Conservation (phyloP, 1,140 invertebrate species). For the Rhynchophorus ferrugineus region DNA sequence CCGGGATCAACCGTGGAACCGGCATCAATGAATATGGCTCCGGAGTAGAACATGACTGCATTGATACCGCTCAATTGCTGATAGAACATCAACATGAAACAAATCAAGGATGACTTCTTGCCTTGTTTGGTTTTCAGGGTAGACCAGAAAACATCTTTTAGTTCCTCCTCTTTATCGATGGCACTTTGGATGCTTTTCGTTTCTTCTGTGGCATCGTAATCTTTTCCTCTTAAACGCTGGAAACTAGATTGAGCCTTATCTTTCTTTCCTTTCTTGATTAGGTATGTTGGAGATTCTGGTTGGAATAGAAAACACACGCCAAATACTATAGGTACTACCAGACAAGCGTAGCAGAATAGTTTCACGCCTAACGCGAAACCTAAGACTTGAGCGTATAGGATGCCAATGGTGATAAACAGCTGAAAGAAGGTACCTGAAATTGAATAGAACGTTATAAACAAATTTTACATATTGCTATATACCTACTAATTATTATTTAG, state of each 20-base stretch:
- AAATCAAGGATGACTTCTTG: constrained; percentile 47
- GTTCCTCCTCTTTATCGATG: constrained; percentile 31
- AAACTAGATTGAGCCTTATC: constrained; percentile 58
- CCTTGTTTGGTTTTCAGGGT: constrained; percentile 44
- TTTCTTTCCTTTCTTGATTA: constrained; percentile 49
- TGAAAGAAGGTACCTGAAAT: constrained; percentile 56
- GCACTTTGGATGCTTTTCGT: constrained; percentile 44
- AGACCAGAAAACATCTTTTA: constrained; percentile 36
- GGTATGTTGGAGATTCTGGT: constrained; percentile 58
- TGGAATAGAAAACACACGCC: constrained; percentile 53
- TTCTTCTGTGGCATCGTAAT: constrained; percentile 56
- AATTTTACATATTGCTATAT: too few relatives aligned
- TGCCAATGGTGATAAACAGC: constrained; percentile 55
- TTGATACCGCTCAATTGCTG: constrained; percentile 58
- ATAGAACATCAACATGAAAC: constrained; percentile 58
- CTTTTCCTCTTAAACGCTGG: constrained; percentile 57
- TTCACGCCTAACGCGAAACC: constrained; percentile 41
- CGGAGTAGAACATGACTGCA: constrained; percentile 56
- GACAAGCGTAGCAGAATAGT: constrained; percentile 48
- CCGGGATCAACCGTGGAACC: constrained; percentile 44
- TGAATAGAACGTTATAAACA: constrained; percentile 1
- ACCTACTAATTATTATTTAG: too few relatives aligned
- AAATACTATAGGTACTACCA: constrained; percentile 52
- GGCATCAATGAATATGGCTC: constrained; percentile 40
- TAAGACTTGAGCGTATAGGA: constrained; percentile 52